A percentile compares a stretch with the other conserved stretches of the same genome.
These are phyloP conservation scores for Xiphophorus hellerii DNA, from an alignment of 2,113 vertebrate genomes.

Conservation along the genomic window DNA sequence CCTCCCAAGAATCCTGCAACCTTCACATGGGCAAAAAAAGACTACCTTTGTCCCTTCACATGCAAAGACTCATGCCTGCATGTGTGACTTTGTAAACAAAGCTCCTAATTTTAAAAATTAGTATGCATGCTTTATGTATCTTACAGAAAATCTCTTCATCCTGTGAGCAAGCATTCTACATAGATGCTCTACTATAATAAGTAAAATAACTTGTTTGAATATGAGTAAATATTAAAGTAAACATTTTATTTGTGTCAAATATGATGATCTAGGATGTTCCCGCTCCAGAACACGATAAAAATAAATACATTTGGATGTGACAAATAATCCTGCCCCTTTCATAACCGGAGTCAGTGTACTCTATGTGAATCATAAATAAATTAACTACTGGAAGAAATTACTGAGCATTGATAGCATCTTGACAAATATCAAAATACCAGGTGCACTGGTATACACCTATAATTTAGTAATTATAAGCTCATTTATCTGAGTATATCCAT, in stretches of 20 bases:
- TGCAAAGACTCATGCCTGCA: slow-evolving; percentile 19
- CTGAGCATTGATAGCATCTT: slow-evolving; percentile 58
- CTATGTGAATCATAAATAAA: slow-evolving; percentile 60
- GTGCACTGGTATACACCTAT: slow-evolving; percentile 69
- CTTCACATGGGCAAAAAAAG: slow-evolving; percentile 81
- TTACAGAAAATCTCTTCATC: slow-evolving; percentile 4
- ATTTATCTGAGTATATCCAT: slow-evolving; percentile 58
- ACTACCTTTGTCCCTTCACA: slow-evolving; percentile 28
- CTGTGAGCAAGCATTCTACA: background rate
- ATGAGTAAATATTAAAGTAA: slow-evolving; percentile 9
- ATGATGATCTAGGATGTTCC: slow-evolving; percentile 27
- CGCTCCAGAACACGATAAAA: slow-evolving; percentile 26
- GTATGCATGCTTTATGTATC: background rate
- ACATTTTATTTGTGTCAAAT: slow-evolving; percentile 21
- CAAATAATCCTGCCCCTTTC: slow-evolving; percentile 35
- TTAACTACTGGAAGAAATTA: slow-evolving; percentile 61
- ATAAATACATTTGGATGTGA: slow-evolving; percentile 26
- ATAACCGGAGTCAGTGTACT: slow-evolving; percentile 35
- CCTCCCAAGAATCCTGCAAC: slow-evolving; percentile 73
- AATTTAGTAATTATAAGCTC: slow-evolving; percentile 69
- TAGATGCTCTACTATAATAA: background rate
- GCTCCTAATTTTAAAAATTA: background rate
- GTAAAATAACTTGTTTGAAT: background rate
- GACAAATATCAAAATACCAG: slow-evolving; percentile 66
- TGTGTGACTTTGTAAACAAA: background rate